These are phyloP conservation scores for Percopsis omiscomaycus DNA, from an alignment of 2,797 vertebrate species.

Conservation along the genomic window DNA sequence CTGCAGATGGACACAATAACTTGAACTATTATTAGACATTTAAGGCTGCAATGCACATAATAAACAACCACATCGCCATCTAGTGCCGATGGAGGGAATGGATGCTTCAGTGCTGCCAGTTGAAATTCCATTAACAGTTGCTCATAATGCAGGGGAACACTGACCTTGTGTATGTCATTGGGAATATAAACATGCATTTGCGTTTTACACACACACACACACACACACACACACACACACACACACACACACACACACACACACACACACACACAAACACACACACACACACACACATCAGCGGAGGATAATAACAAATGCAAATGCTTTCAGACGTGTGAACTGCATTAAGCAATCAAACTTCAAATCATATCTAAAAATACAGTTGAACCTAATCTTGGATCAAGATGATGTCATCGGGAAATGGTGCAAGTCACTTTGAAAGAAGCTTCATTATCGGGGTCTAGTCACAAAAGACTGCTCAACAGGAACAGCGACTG, in stretches of 20 bases:
- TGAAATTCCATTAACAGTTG: constrained; percentile 33
- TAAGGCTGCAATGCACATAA: constrained; percentile 12
- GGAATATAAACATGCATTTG: constrained; percentile 45
- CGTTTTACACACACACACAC: constrained; percentile 29
- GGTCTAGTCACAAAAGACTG: too few relatives aligned
- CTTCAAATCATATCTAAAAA: too few relatives aligned
- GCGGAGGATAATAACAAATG: too few relatives aligned
- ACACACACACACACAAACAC: constrained; percentile 9
- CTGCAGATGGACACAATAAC: constrained; percentile 40
- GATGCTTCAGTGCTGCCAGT: constrained; percentile 18
- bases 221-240: constrained; percentile 27
- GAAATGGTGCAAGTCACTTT: too few relatives aligned
- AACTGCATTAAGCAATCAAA: too few relatives aligned
- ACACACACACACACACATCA: constrained; percentile 5
- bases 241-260: constrained; percentile 12
- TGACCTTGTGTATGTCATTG: constrained; percentile 67
- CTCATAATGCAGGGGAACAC: constrained; percentile 32
- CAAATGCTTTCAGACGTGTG: too few relatives aligned
- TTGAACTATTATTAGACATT: constrained; percentile 42
- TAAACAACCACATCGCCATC: constrained; percentile 64
- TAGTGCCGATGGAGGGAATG: constrained; percentile 46
- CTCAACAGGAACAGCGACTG: too few relatives aligned
- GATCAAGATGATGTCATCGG: too few relatives aligned
- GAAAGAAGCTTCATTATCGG: too few relatives aligned
- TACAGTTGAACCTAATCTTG: too few relatives aligned